Evolutionary conservation across 2,113 vertebrate species (phyloP), one percentile per base, ranked within the genome.

Genomic region (Coreoperca whiteheadi): DNA sequence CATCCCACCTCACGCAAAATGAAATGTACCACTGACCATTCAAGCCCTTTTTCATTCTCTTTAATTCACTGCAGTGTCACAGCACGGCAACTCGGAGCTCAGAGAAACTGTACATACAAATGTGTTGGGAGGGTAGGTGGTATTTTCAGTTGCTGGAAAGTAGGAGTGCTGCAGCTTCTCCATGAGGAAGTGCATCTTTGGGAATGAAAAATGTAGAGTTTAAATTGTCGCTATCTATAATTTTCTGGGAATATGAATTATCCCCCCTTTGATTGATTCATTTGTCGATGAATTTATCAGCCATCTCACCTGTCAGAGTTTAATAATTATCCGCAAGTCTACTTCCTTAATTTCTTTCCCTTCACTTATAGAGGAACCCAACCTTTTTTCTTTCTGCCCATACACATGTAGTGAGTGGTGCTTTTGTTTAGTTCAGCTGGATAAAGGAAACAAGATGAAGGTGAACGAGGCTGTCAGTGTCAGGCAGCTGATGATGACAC

Each of bases 201-300:
- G 82, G 88, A 93, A 93, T 93, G 85, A 92, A 87, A 73, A 79
- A 77, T 82, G 46, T 88, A 91, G 88, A 94, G 80, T 89, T 87
- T 81, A 77, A 88, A 89, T 79, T 88, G 89, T 88, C 90, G 93
- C 91, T 93, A 74, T 88, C 86, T 87, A 82, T 83, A 83, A 83
- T 82, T 72, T 81, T 85, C 89, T 89, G 80, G 74, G 82, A 88
- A 76, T 87, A 85, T 87, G 74, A 92, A 76, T 72, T 72, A 81
- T 70, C 87, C 90, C 86, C 80, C 81, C 84, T 82, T 93, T 83
- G 93, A 89, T 91, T 93, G 90, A 92, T 94, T 94, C 88, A 92
- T 94, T 93, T 87, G 86, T 93, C 88, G 57, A n/a, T 4, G 8
- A 21, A 21, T 54, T 43, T 46, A 15, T 60, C 43, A 43, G 16